Conservation (phyloP, 1,140 invertebrate species). For the Conopomorpha cramerella region DNA sequence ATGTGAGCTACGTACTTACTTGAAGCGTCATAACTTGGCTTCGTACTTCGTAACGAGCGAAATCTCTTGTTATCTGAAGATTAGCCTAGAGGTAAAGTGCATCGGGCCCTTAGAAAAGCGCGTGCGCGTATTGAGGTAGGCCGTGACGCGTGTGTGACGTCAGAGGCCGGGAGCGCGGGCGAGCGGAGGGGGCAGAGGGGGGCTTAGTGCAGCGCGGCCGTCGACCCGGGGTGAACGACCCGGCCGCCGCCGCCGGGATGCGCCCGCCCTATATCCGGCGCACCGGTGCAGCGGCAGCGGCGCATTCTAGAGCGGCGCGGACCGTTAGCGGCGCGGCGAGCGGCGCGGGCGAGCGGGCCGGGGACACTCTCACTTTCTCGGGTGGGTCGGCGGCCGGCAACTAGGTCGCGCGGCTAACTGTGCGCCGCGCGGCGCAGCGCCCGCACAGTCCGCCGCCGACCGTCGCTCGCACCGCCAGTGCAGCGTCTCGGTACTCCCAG, state of each 20-base stretch:
- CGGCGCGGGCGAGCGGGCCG: slow-evolving; percentile 16
- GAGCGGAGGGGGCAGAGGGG: slow-evolving; percentile 16
- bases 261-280: slow-evolving; percentile 55
- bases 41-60: no score
- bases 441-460: slow-evolving; percentile 48
- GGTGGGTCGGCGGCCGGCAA: slow-evolving; percentile 67
- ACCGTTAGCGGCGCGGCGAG: slow-evolving; percentile 41
- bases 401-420: slow-evolving; percentile 67
- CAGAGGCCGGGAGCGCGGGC: slow-evolving; percentile 24
- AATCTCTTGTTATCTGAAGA: no score
- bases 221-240: slow-evolving; percentile 52
- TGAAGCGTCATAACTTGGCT: no score
- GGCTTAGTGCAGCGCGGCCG: slow-evolving; percentile 50
- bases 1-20: no score
- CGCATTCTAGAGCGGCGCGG: slow-evolving; percentile 55
- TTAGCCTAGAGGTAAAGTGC: no score
- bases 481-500: slow-evolving; percentile 25
- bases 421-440: slow-evolving; percentile 51
- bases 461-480: slow-evolving; percentile 19
- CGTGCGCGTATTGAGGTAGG: slow-evolving; percentile 57
- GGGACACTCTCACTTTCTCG: slow-evolving; percentile 68
- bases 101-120: slow-evolving; percentile 26
- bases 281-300: slow-evolving; percentile 53
- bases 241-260: slow-evolving; percentile 50
- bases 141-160: slow-evolving; percentile 47